A percentile compares a stretch with the other conserved stretches of the same genome.
These are phyloP conservation scores for Mustela lutreola DNA, from an alignment of 2,113 vertebrate genomes.

Conservation along the genomic window DNA sequence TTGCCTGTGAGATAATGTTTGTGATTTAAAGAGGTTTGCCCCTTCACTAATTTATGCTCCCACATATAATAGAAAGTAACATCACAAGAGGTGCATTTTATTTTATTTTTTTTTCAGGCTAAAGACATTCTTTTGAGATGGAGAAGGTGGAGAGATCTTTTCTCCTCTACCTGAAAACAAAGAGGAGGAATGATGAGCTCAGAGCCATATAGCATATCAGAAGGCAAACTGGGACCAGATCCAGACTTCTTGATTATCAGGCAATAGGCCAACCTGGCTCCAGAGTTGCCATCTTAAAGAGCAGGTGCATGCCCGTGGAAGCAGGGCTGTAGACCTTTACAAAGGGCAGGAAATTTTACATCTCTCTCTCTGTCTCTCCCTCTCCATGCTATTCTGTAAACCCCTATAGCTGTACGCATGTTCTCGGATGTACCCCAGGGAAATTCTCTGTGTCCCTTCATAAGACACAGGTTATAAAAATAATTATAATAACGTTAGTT, in stretches of 20 bases:
- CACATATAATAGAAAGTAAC: background rate
- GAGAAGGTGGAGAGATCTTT: background rate
- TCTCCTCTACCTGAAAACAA: background rate
- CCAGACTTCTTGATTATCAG: constrained; percentile 19
- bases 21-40: background rate
- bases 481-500: background rate
- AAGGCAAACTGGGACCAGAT: background rate
- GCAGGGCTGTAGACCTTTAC: background rate
- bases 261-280: background rate
- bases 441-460: background rate
- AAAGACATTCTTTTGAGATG: background rate
- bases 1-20: background rate
- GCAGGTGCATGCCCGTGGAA: background rate
- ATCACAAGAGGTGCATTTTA: background rate
- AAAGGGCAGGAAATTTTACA: background rate
- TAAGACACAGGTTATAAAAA: background rate
- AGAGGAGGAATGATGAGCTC: background rate
- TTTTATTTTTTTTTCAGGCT: background rate
- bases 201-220: background rate
- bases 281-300: background rate
- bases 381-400: background rate
- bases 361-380: background rate
- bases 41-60: background rate
- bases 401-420: background rate
- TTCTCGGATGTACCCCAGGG: background rate